Evolutionary conservation across 2,113 vertebrate species (phyloP), one percentile per base, ranked within the genome.

Genomic region (Conger conger): DNA sequence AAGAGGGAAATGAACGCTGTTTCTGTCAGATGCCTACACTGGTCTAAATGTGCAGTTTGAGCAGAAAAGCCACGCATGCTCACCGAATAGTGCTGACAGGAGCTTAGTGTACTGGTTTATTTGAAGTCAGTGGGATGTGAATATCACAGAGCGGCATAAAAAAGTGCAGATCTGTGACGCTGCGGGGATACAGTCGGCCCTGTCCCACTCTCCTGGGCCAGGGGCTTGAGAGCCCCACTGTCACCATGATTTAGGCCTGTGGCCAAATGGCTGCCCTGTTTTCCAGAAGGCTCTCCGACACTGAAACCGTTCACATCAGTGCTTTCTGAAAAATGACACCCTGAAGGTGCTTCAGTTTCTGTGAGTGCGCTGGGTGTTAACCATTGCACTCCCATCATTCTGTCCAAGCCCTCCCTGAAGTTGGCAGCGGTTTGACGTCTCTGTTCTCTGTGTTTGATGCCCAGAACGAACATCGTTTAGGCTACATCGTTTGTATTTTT

Each of bases 21-120:
- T 42, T 18, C 77, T 42, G 77, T 79, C 77, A 79, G 40, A 79
- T 79, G 3, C 38, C 35, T 79, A 42, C 77, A 27, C 11, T 40
- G 77, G 77, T 42, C 77, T 79, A 79, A 79, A 79, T 79, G 35
- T 79, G 77, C 77, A 79, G 36, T 79, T 79, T 79, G 77, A 79
- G 77, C 77, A 79, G 77, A 79, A 79, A 79, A 37, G 36, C 36
- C 77, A 40, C 20, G 23, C 36, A 17, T 11, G 20, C 40, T 40
- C 36, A 27, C 36, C 8, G 38, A 79, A 79, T 79, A 33, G 77
- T 79, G 77, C 77, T 79, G 77, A 79, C 77, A 27, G 77, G 77
- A 27, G 35, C 77, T 79, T 79, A 79, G 77, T 40, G 77, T 23
- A 42, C 36, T 79, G 77, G 77, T 40, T 79, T 79, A 79, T 79